Base-by-base conservation (phyloP, 2,113 vertebrate species). In the Egretta garzetta region DNA sequence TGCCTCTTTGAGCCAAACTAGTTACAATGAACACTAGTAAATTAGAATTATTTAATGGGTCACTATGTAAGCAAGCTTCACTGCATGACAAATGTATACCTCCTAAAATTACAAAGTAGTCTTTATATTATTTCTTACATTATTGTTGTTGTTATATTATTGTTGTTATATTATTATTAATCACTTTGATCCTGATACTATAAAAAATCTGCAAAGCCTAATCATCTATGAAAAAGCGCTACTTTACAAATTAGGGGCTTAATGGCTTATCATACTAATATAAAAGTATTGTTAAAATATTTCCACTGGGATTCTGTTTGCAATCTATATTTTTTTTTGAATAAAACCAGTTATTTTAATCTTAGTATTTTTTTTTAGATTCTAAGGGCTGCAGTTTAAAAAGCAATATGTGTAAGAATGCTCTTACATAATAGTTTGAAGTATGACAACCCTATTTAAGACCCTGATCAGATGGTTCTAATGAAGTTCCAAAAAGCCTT, bases 41-140 rank as follows among this genome's bases (percentile, higher is more conserved):
- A 96, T 90, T 55, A 85, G 30, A 96, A 95, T 80, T 91, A 91
- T 82, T 91, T 93, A 81, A 81, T 63, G n/a, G 33, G 14, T 70
- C 63, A 71, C 41, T 66, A 20, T 23, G 8, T 10, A 56, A 87
- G 37, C 16, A 82, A 82, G 49, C 15, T 81, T 68, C 41, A 27
- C 12, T 82, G 33, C 26, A 47, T 94, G 71, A 90, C 30, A 86
- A 81, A 90, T 86, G 22, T 13, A 43, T 43, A 45, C 9, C 3
- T 55, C 6, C 10, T 28, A 75, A 87, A 94, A 79, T 76, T 35
- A 43, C 12, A 76, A 59, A 81, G n/a, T 50, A 73, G 24, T 53
- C 27, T 66, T 89, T 64, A 43, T 66, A 55, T n/a, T 71, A 47
- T 74, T 93, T 89, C 15, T 89, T 58, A 30, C 5, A 12, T 59